Evolutionary conservation across 2,888 invertebrate genomes (phyloP), one percentile per base, ranked within the genome.

Genomic region (Cerastis rubricosa): DNA sequence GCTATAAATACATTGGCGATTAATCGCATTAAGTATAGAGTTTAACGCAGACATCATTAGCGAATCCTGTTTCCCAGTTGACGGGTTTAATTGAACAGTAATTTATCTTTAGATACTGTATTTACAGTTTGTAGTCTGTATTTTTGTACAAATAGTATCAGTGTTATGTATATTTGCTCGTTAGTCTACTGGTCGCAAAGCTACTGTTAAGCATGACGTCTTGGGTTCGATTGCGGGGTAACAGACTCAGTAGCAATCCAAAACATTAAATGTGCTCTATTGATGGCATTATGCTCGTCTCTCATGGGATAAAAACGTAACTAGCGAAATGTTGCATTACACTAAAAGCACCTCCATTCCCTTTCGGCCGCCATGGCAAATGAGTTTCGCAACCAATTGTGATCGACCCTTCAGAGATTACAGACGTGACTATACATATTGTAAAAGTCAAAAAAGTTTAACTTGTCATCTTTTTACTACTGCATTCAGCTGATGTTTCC

Each of bases 41-140:
- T 76, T 84, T 61, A 68, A 76, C 64, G 59, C 72, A 79, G 72
- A 73, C 67, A 51, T 68, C 77, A 84, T 81, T 81, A 84, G 66
- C n/a, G 71, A 84, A 77, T 84, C 77, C 71, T 61, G 78, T 71
- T 84, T 77, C 40, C 54, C 54, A 69, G 63, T 74, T 73, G 40
- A 47, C 54, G 75, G 63, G 70, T 81, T 74, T 71, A 83, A 69
- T 75, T 79, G 25, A 71, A n/a, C 43, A 65, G 67, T 57, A 73
- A 80, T 77, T 77, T 71, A 69, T 77, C 29, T 84, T 76, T 81
- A 35, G 49, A 43, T 59, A 49, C 76, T 35, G 54, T 51, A 14
- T 67, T 57, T 57, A 69, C 29, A 35, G 47, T 54, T 61, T 43
- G 25, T 66, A 11, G 59, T 29, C 9, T 57, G 59, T 29, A 59